These are phyloP conservation scores for Athrips mouffetella DNA, from an alignment of 2,888 invertebrate species.

Conservation along the genomic window DNA sequence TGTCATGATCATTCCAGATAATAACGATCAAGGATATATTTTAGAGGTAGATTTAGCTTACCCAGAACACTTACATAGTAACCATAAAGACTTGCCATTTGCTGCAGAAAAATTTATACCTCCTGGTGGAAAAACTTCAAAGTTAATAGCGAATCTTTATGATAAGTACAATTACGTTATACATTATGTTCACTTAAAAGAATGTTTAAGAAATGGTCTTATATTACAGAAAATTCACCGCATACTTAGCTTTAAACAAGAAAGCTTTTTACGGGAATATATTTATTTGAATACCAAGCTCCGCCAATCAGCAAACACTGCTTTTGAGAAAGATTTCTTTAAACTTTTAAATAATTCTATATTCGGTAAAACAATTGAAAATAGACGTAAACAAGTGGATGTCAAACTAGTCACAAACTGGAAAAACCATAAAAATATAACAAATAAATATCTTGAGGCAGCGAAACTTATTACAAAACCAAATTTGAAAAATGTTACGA, in stretches of 20 bases:
- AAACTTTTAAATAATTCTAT: slow-evolving; percentile 16
- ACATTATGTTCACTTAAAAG: slow-evolving; percentile 20
- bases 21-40: slow-evolving; percentile 12
- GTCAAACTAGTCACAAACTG: not conserved
- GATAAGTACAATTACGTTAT: slow-evolving; percentile 26
- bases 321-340: too few species aligned
- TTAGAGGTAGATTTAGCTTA: slow-evolving; percentile 21
- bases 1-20: not conserved
- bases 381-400: slow-evolving; percentile 7
- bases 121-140: not conserved
- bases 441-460: not conserved
- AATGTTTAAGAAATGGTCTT: slow-evolving; percentile 11
- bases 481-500: slow-evolving; percentile 11
- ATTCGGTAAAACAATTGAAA: slow-evolving; percentile 18
- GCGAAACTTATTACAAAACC: slow-evolving; percentile 10
- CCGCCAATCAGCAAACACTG: not conserved
- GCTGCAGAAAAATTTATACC: slow-evolving; percentile 10
- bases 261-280: not conserved
- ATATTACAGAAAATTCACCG: slow-evolving; percentile 17
- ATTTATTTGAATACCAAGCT: slow-evolving; percentile 18
- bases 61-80: slow-evolving; percentile 15
- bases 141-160: slow-evolving; percentile 24
- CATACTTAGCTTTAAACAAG: slow-evolving; percentile 13
- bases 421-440: slow-evolving; percentile 20
- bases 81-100: slow-evolving; percentile 17